Evolutionary conservation across 2,113 vertebrate genomes (phyloP).

Genomic region (Galbula dea): DNA sequence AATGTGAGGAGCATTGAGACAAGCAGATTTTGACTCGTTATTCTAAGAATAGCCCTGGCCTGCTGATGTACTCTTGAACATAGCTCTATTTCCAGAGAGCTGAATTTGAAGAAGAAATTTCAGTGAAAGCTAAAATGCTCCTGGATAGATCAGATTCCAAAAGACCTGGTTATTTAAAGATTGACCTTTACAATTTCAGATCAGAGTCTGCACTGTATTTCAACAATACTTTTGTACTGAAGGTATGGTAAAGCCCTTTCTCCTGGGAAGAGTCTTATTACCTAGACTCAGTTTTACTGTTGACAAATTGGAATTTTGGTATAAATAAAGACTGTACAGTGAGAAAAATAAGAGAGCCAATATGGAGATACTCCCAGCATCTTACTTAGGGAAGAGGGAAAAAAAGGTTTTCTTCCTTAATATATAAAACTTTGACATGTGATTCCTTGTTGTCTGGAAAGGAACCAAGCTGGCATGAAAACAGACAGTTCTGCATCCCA

Average conservation of each 20-base stretch:
- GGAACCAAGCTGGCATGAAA: not conserved
- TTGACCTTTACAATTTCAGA: constrained; percentile 44
- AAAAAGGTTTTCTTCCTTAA: not conserved
- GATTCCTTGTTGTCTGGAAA: not conserved
- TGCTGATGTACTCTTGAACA: constrained; percentile 42
- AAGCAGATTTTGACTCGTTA: constrained; percentile 51
- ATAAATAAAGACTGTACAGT: constrained; percentile 12
- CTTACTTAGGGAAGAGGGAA: not conserved
- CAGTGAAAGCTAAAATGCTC: not conserved
- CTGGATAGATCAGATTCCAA: not conserved
- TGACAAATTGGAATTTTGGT: constrained; percentile 6
- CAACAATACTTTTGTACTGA: not conserved
- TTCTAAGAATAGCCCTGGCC: constrained; percentile 61
- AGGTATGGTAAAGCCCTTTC: not conserved
- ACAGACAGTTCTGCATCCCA: not conserved
- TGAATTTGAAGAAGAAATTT: constrained; percentile 7
- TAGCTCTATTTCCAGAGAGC: not conserved
- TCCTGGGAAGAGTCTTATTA: not conserved
- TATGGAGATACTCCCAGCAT: not conserved
- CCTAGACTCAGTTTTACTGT: not conserved
- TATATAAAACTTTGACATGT: not conserved
- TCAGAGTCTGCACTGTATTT: constrained; percentile 8
- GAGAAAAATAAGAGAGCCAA: not conserved
- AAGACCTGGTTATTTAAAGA: constrained; percentile 52
- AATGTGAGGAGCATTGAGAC: constrained; percentile 57